Evolutionary conservation across 2,797 vertebrate species (phyloP), one percentile per base, ranked within the genome.

Genomic region (Sylvia borin): DNA sequence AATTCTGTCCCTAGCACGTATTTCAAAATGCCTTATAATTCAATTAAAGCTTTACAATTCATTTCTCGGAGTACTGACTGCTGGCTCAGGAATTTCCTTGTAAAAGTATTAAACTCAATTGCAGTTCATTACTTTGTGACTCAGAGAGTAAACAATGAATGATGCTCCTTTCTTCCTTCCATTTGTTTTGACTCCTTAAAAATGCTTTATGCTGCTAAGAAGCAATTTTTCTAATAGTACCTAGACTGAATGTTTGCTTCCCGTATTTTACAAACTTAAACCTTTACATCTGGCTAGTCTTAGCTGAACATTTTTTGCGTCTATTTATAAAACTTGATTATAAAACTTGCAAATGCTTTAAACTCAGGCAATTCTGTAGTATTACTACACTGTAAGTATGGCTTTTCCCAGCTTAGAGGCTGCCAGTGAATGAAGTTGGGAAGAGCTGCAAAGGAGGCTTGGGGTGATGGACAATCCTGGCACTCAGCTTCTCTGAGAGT

Each of bases 401-500:
- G 54, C 43, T 48, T 90, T 80, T 50, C 51, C 53, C 58, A 75
- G 61, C 45, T 54, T n/a, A n/a, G 74, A 47, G 66, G 13, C 50
- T 48, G 42, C 11, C 36, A 24, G 31, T 7, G 38, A n/a, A n/a
- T 14, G 50, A 72, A 67, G 32, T 1, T 16, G 36, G 74, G 64
- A 53, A 85, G 50, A 76, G 50, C 68, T 61, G 79, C 65, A 42
- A 7, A 60, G 57, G 32, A 64, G 13, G 22, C n/a, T 29, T 45
- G 79, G 61, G 18, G 18, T 45, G 57, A 76, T 0, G 5, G 57
- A 34, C 31, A n/a, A 5, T 40, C 25, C 43, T 51, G 65, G 48
- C 4, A 0, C 74, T 51, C 0, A 0, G 16, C 55, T 89, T 5
- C 64, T 62, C 48, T 14, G 36, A 20, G n/a, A 47, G 19, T 25